These are phyloP conservation scores for Caenorhabditis wallacei DNA, from an alignment of 2,888 invertebrate genomes.

Conservation along the genomic window DNA sequence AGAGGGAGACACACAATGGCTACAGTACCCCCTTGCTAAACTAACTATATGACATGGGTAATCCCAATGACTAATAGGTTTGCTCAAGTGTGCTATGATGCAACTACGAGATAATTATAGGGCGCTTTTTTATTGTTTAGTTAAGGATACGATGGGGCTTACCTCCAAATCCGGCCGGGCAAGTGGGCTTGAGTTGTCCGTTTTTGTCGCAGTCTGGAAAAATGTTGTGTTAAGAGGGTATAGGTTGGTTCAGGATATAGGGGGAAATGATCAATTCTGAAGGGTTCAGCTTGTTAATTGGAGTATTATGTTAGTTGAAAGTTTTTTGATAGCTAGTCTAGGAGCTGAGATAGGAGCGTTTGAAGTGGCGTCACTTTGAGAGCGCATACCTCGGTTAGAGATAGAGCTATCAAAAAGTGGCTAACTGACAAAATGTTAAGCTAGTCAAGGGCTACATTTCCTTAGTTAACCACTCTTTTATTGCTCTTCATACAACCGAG, in stretches of 20 bases:
- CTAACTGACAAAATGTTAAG: too few species aligned
- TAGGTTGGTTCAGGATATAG: too few species aligned
- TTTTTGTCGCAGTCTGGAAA: conserved; percentile 58
- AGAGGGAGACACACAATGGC: neutral
- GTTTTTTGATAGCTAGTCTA: too few species aligned
- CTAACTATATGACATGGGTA: conserved; percentile 29
- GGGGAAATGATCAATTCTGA: too few species aligned
- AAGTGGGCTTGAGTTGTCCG: conserved; percentile 3
- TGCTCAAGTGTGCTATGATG: conserved; percentile 40
- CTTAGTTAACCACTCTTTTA: too few species aligned
- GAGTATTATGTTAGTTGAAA: too few species aligned
- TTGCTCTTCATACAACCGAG: too few species aligned
- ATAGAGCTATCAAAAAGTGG: too few species aligned
- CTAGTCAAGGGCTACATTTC: too few species aligned
- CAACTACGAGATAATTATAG: conserved; percentile 52
- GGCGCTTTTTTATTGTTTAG: conserved; percentile 43
- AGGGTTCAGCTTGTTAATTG: neutral
- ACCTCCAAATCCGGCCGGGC: conserved; percentile 53
- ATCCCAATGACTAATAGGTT: conserved; percentile 46
- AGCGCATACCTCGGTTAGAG: too few species aligned
- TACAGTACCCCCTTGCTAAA: conserved; percentile 21
- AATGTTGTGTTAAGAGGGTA: neutral
- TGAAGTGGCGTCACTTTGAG: too few species aligned
- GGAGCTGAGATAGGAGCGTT: too few species aligned
- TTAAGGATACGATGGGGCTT: neutral